Conservation (phyloP, 1,140 invertebrate genomes). For the Drosophila seguyi region DNA sequence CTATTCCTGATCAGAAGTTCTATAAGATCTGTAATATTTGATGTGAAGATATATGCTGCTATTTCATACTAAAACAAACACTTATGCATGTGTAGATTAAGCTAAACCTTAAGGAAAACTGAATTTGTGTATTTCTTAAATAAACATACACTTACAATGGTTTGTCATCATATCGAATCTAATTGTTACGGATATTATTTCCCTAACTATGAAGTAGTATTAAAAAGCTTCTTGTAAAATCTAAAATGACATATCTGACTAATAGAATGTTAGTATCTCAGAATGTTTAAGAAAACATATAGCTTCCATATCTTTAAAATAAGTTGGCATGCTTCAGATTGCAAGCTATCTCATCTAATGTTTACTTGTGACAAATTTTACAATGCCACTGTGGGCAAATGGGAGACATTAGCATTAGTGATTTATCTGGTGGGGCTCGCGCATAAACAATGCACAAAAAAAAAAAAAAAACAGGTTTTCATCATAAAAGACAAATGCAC, state of each 20-base stretch:
- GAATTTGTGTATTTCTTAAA: not conserved
- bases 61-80: no score
- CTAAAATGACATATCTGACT: not conserved
- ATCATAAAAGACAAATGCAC: slow-evolving; percentile 45
- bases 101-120: not conserved
- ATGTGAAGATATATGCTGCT: no score
- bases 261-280: not conserved
- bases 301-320: not conserved
- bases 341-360: not conserved
- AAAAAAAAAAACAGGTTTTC: slow-evolving; percentile 54
- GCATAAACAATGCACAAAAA: slow-evolving; percentile 33
- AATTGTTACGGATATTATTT: not conserved
- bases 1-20: no score
- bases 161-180: not conserved
- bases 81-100: no score
- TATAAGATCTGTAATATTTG: no score
- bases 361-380: not conserved
- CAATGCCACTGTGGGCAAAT: not conserved
- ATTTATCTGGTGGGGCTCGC: slow-evolving; percentile 5
- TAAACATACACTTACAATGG: not conserved
- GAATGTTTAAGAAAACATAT: not conserved
- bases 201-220: not conserved
- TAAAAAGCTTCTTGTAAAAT: not conserved
- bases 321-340: not conserved
- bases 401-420: not conserved